These are phyloP conservation scores for Cyclopterus lumpus DNA, from an alignment of 2,797 vertebrate species.

Conservation along the genomic window DNA sequence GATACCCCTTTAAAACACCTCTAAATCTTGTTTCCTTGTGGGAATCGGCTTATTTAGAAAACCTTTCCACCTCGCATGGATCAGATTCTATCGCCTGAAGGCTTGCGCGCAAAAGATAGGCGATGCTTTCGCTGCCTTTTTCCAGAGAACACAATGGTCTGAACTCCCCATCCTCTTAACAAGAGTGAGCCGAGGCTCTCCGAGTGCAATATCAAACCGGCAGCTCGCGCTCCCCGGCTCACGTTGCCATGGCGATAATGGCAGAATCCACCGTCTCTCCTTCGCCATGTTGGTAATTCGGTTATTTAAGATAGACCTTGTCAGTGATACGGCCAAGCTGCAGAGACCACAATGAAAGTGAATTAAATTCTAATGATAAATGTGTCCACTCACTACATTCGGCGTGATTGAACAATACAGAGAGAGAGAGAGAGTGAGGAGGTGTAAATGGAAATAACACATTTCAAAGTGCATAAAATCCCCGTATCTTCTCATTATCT, in stretches of 20 bases:
- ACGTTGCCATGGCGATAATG: slow-evolving; percentile 81
- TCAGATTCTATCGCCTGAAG: slow-evolving; percentile 51
- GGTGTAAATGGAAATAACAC: slow-evolving; percentile 28
- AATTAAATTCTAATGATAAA: slow-evolving; percentile 65
- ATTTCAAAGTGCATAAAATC: slow-evolving; percentile 51
- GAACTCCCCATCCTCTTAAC: slow-evolving; percentile 64
- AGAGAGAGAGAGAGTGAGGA: slow-evolving; percentile 11
- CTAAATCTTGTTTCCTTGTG: neutral
- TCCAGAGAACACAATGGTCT: slow-evolving; percentile 62
- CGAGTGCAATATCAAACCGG: slow-evolving; percentile 67
- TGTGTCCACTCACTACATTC: slow-evolving; percentile 48
- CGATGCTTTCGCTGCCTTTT: slow-evolving; percentile 30
- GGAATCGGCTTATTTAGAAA: slow-evolving; percentile 46
- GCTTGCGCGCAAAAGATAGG: slow-evolving; percentile 27
- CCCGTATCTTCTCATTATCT: slow-evolving; percentile 43
- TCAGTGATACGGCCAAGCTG: slow-evolving; percentile 46
- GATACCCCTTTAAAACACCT: neutral
- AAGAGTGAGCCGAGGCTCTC: slow-evolving; percentile 56
- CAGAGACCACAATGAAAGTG: slow-evolving; percentile 63
- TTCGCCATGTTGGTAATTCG: slow-evolving; percentile 64
- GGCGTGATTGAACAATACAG: slow-evolving; percentile 64
- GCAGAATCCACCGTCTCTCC: slow-evolving; percentile 64
- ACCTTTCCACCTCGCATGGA: slow-evolving; percentile 25
- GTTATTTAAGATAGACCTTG: slow-evolving; percentile 68
- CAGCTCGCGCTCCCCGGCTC: slow-evolving; percentile 55